A percentile compares a stretch with the other conserved stretches of the same genome.
phyloP scores from a whole-genome alignment of 2,888 invertebrate species.

The Chaitophorus viminalis region DNA sequence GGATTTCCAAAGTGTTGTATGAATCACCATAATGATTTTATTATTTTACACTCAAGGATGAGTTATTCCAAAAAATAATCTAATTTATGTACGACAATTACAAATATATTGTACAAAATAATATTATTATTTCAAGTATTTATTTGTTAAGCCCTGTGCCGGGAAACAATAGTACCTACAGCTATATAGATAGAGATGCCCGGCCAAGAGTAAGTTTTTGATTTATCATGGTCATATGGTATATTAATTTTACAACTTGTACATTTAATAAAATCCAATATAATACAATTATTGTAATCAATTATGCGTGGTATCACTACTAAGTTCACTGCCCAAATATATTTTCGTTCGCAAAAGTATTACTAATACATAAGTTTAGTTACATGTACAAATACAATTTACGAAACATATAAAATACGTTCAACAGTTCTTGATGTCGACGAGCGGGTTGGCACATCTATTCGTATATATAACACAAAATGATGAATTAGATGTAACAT shows the following conservation, averaged over 20 bases:
- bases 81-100: background rate
- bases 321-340: background rate
- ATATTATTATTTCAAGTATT: background rate
- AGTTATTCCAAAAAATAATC: background rate
- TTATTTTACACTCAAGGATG: background rate
- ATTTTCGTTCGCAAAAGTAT: background rate
- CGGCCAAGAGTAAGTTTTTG: background rate
- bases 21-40: background rate
- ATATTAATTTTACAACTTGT: background rate
- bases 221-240: background rate
- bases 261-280: background rate
- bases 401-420: no score
- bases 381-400: no score
- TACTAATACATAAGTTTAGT: no score
- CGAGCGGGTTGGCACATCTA: no score
- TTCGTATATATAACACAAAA: no score
- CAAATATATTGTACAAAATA: background rate
- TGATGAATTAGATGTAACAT: background rate
- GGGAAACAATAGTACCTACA: no score
- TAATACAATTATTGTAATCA: no score
- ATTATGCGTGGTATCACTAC: no score
- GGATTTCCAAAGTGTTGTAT: background rate
- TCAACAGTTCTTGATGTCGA: no score
- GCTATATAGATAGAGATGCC: no score
- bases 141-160: no score